Evolutionary conservation across 1,140 invertebrate genomes (phyloP).

Genomic region (Drosophila pallidifrons): DNA sequence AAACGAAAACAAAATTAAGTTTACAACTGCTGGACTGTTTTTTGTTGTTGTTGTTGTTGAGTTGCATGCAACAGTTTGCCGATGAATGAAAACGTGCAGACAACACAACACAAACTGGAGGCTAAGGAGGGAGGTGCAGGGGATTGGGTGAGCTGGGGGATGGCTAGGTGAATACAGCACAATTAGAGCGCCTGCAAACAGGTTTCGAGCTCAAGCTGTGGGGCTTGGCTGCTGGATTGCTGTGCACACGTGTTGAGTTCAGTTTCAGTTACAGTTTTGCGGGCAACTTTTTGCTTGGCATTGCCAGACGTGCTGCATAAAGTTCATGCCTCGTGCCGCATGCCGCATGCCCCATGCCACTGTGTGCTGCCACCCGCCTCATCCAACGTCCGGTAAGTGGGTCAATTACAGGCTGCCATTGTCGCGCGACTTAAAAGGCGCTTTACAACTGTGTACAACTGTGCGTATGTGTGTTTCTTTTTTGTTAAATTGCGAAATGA

Average conservation of each 20-base stretch:
- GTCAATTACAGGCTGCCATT: slow-evolving; percentile 80
- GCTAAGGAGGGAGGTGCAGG: not conserved
- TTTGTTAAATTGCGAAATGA: slow-evolving; percentile 70
- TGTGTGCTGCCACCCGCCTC: slow-evolving; percentile 39
- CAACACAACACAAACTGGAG: slow-evolving; percentile 1
- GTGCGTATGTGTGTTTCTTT: slow-evolving; percentile 20
- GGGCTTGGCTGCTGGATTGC: slow-evolving; percentile 30
- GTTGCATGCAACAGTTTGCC: slow-evolving; percentile 71
- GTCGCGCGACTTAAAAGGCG: slow-evolving; percentile 58
- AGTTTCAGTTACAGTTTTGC: slow-evolving; percentile 2
- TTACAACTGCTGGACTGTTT: slow-evolving; percentile 53
- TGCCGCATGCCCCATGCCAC: not conserved
- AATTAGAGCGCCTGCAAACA: slow-evolving; percentile 76
- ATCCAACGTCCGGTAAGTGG: slow-evolving; percentile 53
- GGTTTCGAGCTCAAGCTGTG: slow-evolving; percentile 49
- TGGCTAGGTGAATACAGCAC: slow-evolving; percentile 45
- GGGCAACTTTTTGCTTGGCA: slow-evolving; percentile 27
- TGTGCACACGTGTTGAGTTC: slow-evolving; percentile 46
- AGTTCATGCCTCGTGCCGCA: slow-evolving; percentile 56
- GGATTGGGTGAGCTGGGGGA: slow-evolving; percentile 3
- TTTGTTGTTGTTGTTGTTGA: not conserved
- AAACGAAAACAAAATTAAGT: slow-evolving; percentile 33
- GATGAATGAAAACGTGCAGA: slow-evolving; percentile 76
- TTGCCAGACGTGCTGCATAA: slow-evolving; percentile 49
- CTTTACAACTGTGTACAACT: slow-evolving; percentile 10